These are phyloP conservation scores for Magallana angulata DNA, from an alignment of 1,140 invertebrate genomes.

Conservation along the genomic window DNA sequence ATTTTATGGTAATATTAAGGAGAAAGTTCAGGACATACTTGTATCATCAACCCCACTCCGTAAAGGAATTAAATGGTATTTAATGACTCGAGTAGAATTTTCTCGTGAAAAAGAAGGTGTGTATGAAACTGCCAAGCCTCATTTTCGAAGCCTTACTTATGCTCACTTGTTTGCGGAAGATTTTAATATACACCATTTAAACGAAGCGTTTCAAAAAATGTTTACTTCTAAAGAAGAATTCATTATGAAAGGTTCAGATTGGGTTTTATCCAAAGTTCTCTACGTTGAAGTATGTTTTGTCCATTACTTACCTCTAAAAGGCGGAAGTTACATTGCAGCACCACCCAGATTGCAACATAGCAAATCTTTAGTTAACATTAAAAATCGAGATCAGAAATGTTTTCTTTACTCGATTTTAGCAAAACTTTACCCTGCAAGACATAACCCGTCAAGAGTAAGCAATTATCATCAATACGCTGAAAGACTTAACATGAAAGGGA, in stretches of 20 bases:
- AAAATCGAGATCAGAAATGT: constrained; percentile 43
- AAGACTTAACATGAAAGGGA: constrained; percentile 21
- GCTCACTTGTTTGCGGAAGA: not conserved
- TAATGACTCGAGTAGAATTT: constrained; percentile 37
- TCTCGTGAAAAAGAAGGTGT: constrained; percentile 25
- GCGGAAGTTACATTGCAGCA: constrained; percentile 45
- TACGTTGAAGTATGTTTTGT: constrained; percentile 34
- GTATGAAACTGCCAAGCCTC: not conserved
- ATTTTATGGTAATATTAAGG: constrained; percentile 26
- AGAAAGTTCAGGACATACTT: not conserved
- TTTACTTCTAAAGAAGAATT: not conserved
- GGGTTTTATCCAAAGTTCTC: constrained; percentile 26
- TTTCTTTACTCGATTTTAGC: constrained; percentile 49
- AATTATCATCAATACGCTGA: constrained; percentile 30
- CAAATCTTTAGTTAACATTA: constrained; percentile 31
- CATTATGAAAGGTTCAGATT: constrained; percentile 41
- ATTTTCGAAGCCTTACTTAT: constrained; percentile 40
- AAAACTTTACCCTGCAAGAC: not conserved
- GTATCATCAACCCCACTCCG: not conserved
- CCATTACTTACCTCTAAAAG: constrained; percentile 26
- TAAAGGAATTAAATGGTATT: constrained; percentile 39
- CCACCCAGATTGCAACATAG: constrained; percentile 46
- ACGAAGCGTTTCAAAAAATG: constrained; percentile 39
- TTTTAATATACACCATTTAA: constrained; percentile 3
- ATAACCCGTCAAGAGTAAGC: constrained; percentile 5